Base-by-base conservation (phyloP, 2,888 invertebrate genomes). In the Pristionchus maxplancki region DNA sequence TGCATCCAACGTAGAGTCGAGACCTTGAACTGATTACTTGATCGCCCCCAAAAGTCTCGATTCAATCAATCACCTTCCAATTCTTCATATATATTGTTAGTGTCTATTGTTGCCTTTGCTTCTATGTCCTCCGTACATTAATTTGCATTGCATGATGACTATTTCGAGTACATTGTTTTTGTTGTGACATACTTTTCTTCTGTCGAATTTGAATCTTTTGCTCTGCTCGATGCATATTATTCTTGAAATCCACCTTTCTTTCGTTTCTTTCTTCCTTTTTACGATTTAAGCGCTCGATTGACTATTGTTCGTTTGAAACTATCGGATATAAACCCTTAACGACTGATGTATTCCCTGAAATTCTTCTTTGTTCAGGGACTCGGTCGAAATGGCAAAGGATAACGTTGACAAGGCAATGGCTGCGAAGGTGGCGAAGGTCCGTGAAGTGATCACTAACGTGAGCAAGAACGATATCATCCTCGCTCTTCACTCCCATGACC, bases 401-500 rank as follows among this genome's bases (percentile, higher is more conserved):
- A 89, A 87, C 81, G 37, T 53, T 88, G 93, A 93, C 90, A 91
- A 93, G 85, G 81, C 91, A 58, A 93, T 94, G 82, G 91, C 91
- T 87, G 92, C 91, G 83, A 93, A 93, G 89, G 91, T 94, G 89
- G 92, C 92, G 62, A 91, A 92, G 53, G 95, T 95, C 20, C 93
- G 95, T 86, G 95, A 95, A 90, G 87, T 87, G 15, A 95, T 95
- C 17, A 90, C 95, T 83, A 95, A 95, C 15, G 94, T 93, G 88
- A 95, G 94, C 90, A 95, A 94, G 92, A 95, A 95, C 92, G 95
- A 95, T 90, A 95, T 95, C 74, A 93, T 95, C 48, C 92, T 95
- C 88, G 95, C 95, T 40, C 94, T 95, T 74, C 95, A 95, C 93
- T 95, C 95, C 90, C 95, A 95, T 91, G 95, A 95, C 89, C 94